These are phyloP conservation scores for Caiman crocodilus DNA, from an alignment of 2,797 vertebrate species.

Conservation along the genomic window DNA sequence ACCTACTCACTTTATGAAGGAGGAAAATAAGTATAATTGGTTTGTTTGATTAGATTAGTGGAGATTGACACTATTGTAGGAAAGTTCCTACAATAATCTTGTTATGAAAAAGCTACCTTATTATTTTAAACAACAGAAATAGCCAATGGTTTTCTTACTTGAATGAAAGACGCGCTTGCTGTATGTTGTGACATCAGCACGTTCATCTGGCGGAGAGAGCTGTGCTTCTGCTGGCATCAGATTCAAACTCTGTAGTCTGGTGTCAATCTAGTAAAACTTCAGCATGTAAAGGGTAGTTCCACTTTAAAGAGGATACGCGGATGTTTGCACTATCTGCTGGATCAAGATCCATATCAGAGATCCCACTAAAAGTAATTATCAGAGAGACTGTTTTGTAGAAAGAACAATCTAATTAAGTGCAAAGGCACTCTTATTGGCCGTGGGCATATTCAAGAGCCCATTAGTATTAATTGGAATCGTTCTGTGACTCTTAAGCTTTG, in stretches of 20 bases:
- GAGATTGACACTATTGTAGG: background rate
- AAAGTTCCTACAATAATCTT: background rate
- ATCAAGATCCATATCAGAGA: background rate
- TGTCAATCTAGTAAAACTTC: background rate
- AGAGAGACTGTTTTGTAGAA: no score
- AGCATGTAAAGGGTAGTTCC: background rate
- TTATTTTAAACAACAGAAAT: background rate
- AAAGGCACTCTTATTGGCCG: rapidly evolving
- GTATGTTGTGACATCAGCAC: background rate
- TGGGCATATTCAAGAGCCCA: rapidly evolving
- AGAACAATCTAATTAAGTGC: background rate
- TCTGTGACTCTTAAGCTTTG: background rate
- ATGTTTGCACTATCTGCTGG: background rate
- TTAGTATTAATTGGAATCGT: background rate
- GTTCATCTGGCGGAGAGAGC: background rate
- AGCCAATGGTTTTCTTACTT: background rate
- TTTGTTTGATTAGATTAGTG: background rate
- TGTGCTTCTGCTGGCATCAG: background rate
- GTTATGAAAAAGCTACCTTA: background rate
- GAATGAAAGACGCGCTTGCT: background rate
- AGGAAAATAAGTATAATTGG: background rate
- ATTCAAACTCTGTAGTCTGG: background rate
- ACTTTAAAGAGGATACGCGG: background rate
- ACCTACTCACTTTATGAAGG: background rate
- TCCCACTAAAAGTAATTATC: no score